A percentile compares a stretch with the other conserved stretches of the same genome.
These are phyloP conservation scores for Ectemnius lituratus DNA, from an alignment of 2,888 invertebrate species.

Conservation along the genomic window DNA sequence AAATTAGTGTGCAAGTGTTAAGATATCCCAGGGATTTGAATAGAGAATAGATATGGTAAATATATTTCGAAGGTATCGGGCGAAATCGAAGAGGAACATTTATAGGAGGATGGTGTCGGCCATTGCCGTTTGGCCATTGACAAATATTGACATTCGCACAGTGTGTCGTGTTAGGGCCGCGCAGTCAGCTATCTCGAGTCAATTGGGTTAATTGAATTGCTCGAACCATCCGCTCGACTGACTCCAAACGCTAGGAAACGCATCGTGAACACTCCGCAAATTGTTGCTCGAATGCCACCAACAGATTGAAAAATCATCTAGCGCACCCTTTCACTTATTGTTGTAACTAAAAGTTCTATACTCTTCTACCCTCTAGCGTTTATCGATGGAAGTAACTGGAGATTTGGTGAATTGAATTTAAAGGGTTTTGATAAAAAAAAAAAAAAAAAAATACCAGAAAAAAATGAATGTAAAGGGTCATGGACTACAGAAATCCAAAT, in stretches of 20 bases:
- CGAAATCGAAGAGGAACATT: no score
- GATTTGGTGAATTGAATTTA: neutral
- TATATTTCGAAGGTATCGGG: no score
- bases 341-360: no score
- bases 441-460: no score
- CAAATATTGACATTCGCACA: conserved; percentile 55
- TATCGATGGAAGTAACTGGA: neutral
- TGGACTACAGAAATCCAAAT: no score
- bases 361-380: no score
- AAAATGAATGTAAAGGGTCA: no score
- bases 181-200: conserved; percentile 51
- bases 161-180: conserved; percentile 43
- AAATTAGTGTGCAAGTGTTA: no score
- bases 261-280: conserved; percentile 36
- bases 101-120: neutral
- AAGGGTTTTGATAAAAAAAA: no score
- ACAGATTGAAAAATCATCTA: neutral
- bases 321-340: neutral
- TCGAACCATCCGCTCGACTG: conserved; percentile 21
- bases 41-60: no score
- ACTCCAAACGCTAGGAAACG: conserved; percentile 32
- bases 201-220: conserved; percentile 59
- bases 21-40: no score
- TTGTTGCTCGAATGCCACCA: conserved; percentile 17
- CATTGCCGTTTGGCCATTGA: conserved; percentile 35